These are phyloP conservation scores for Drosophila nigromelanica DNA, from an alignment of 1,140 invertebrate genomes.

Conservation along the genomic window DNA sequence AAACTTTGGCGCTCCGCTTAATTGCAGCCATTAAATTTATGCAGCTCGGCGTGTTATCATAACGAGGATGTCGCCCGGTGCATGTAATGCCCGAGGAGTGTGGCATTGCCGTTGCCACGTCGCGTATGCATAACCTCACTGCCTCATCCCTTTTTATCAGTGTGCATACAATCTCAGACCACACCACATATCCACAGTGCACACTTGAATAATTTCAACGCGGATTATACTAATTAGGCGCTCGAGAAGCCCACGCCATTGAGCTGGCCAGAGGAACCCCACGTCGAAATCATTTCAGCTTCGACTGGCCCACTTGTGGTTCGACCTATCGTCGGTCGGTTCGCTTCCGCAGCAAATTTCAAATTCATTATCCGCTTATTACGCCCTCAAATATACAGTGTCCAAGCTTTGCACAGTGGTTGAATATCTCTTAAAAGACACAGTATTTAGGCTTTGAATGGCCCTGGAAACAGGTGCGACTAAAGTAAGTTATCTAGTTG, in stretches of 20 bases:
- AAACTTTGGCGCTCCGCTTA: slow-evolving; percentile 73
- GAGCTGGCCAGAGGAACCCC: slow-evolving; percentile 13
- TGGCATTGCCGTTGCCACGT: background rate
- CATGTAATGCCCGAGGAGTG: slow-evolving; percentile 15
- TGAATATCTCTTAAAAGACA: background rate
- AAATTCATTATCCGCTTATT: slow-evolving; percentile 77
- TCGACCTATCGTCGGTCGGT: background rate
- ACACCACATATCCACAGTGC: slow-evolving; percentile 58
- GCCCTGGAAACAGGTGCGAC: background rate
- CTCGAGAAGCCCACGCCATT: slow-evolving; percentile 45
- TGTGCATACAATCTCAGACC: slow-evolving; percentile 3
- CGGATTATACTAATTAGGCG: slow-evolving; percentile 83
- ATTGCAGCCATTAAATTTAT: slow-evolving; percentile 79
- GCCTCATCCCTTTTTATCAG: background rate
- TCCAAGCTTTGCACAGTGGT: slow-evolving; percentile 33
- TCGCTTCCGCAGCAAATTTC: slow-evolving; percentile 49
- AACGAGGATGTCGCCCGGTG: slow-evolving; percentile 35
- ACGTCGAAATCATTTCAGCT: slow-evolving; percentile 3
- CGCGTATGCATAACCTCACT: slow-evolving; percentile 8
- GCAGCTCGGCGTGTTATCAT: slow-evolving; percentile 72
- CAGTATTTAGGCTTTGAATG: background rate
- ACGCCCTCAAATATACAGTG: slow-evolving; percentile 26
- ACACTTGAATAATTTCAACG: slow-evolving; percentile 81
- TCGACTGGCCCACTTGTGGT: no score
- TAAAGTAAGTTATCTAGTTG: no score